Evolutionary conservation across 2,888 invertebrate species (phyloP).

Genomic region (Calameuta filiformis): DNA sequence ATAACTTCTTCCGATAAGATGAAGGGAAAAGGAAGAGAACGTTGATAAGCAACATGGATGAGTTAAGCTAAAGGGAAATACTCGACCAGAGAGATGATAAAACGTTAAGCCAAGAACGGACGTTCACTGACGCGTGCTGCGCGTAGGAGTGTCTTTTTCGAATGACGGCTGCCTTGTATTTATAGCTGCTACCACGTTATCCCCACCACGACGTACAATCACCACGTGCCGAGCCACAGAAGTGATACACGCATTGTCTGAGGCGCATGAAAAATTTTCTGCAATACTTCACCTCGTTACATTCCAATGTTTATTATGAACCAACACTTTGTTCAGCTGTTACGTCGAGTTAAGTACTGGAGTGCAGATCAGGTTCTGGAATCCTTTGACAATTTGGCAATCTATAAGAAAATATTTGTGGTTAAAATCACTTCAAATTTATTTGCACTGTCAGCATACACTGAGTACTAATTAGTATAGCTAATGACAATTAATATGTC

Average conservation of each 20-base stretch:
- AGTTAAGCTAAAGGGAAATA: background rate
- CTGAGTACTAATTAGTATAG: background rate
- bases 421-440: background rate
- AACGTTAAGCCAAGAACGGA: background rate
- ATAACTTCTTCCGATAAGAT: background rate
- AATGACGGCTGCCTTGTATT: slow-evolving; percentile 31
- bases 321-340: background rate
- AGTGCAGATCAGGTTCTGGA: background rate
- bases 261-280: background rate
- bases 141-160: slow-evolving; percentile 38
- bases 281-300: background rate
- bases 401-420: background rate
- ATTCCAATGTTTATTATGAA: background rate
- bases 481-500: background rate
- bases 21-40: background rate
- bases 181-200: slow-evolving; percentile 25
- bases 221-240: slow-evolving; percentile 10
- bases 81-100: background rate
- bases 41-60: background rate
- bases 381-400: background rate
- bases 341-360: background rate
- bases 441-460: background rate
- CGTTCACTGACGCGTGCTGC: slow-evolving; percentile 19
- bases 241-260: background rate
- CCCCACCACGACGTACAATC: background rate